Base-by-base conservation (phyloP, 2,797 vertebrate genomes). In the Girardinus metallicus region DNA sequence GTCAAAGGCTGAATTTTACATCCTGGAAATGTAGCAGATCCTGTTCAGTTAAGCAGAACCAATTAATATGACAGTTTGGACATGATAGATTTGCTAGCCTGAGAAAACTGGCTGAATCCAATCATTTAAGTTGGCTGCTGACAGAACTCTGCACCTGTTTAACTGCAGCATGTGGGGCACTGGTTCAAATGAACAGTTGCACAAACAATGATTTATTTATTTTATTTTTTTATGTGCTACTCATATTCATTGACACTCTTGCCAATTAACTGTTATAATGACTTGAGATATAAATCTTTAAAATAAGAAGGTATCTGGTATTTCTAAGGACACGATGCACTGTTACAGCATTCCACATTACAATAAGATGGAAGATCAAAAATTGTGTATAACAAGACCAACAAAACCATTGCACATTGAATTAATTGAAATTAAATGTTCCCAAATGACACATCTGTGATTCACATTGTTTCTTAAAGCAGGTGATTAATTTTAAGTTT, bases 21-120 rank as follows among this genome's bases (percentile, higher is more conserved):
- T 92, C 85, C 86, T 79, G 84, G 87, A 91, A 91, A 93, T 93
- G 87, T 91, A 92, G 87, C 92, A 86, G 92, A 94, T 94, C 68
- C 90, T 70, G 89, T 90, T 95, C 94, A 94, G 91, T 93, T 91
- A 93, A 95, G 95, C 95, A 94, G 92, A 95, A 95, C 95, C 87
- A 94, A 96, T 96, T 96, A 95, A 95, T 92, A 87, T 92, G 93
- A 95, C 94, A 94, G 90, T 93, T 92, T 94, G 89, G 92, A 94
- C 91, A 92, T 94, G 94, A 95, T 93, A 92, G 91, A 93, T 95
- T 93, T 90, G 87, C 89, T 89, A 81, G 86, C 86, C 76, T 64
- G 74, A 82, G 81, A 87, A 88, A 90, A 91, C 86, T 73, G 87
- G 34, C 68, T 39, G 49, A 64, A 84, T 92, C 79, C 71, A 76